phyloP scores from a whole-genome alignment of 2,888 invertebrate species.

The Spicauda simplicius region DNA sequence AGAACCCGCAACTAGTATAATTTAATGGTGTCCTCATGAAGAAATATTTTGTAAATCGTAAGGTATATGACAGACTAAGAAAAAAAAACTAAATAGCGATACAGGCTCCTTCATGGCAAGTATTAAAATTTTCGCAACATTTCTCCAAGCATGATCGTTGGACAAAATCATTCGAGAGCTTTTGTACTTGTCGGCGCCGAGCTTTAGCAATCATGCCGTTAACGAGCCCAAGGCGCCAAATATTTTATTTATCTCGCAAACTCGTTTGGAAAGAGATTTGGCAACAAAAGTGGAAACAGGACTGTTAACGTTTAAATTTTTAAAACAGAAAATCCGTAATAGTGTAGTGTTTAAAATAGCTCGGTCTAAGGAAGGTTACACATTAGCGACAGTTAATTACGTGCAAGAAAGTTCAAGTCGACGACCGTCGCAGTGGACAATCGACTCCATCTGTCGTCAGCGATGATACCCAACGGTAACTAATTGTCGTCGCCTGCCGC shows the following conservation, averaged over 20 bases:
- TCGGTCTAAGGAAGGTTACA: no score
- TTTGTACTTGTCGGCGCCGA: background rate
- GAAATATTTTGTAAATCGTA: no score
- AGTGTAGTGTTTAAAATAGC: background rate
- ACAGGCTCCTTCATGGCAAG: background rate
- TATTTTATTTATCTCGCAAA: conserved; percentile 2
- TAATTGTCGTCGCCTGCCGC: no score
- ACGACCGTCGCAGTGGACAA: no score
- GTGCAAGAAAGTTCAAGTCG: no score
- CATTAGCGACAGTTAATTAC: no score
- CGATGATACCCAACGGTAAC: no score
- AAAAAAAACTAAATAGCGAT: no score
- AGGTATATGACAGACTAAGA: no score
- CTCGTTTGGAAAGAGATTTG: conserved; percentile 10
- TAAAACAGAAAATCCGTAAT: background rate
- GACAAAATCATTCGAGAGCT: conserved; percentile 2
- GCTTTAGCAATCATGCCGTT: conserved; percentile 10
- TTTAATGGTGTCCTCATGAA: no score
- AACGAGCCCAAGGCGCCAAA: conserved; percentile 22
- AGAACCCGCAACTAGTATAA: no score
- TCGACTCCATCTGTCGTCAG: no score
- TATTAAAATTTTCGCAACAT: conserved; percentile 3
- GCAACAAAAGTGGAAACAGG: conserved; percentile 10
- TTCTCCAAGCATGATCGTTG: conserved; percentile 1
- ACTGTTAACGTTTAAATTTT: background rate